Evolutionary conservation across 2,888 invertebrate genomes (phyloP), one percentile per base, ranked within the genome.

Genomic region (Trissoscelio sp.): DNA sequence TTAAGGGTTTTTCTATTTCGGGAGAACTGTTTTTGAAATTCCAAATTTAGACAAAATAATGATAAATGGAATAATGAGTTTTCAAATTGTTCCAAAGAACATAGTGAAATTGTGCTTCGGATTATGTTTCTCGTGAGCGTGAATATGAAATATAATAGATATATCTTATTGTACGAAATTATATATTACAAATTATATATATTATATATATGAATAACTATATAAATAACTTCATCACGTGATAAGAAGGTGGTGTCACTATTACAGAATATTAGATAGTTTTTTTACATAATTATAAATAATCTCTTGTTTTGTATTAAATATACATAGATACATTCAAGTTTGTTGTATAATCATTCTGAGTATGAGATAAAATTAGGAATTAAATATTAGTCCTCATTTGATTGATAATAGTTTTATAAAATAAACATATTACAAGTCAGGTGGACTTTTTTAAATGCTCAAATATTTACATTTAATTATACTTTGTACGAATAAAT

Each of bases 161-260:
- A 67, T 53, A 69, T 69, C 42, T 16, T 69, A 55, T 31, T 55
- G 22, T 57, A 57, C 11, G 48, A 64, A 57, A 57, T 37, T 69
- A 69, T 55, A 69, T 31, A 44, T 51, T 28, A 28, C 16, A 31
- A 42, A 58, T 14, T 53, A 53, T 57, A 57, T 24, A 11, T 39
- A 58, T n/a, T 58, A 22, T 24, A 42, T 42, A 58, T 42, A 58
- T 42, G 16, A 24, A 51, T 51, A 51, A n/a, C 4, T 51, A 46
- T 20, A 46, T 20, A 16, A 46, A 39, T 58, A 60, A 60, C 11
- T 44, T 60, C 44, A 20, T 62, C 16, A n/a, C 14, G 46, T 64
- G 62, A 34, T 48, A 31, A 60, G 62, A 58, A 58, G 28, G 46
- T 14, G 62, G 28, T 64, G 62, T 22, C 44, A 44, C 60, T 60